Conservation (phyloP, 2,113 vertebrate genomes). For the Anser cygnoides region DNA sequence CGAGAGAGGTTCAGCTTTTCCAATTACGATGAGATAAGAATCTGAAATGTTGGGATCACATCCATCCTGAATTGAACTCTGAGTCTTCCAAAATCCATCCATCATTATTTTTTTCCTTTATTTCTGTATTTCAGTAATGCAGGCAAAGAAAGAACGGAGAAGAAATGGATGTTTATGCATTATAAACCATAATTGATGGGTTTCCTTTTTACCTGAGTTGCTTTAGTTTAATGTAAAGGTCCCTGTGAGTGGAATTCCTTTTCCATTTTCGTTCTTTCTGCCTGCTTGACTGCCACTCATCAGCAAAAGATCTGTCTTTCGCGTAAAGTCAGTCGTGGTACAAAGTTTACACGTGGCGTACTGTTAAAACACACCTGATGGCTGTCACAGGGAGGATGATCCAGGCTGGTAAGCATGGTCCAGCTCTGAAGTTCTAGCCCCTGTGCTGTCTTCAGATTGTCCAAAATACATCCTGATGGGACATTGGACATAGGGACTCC, state of each 20-base stretch:
- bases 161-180: background rate
- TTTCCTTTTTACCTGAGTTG: constrained; percentile 21
- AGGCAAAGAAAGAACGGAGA: background rate
- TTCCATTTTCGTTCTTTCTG: background rate
- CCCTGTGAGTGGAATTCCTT: background rate
- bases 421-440: background rate
- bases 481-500: background rate
- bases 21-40: constrained; percentile 64
- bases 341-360: background rate
- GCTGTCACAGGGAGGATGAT: background rate
- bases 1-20: constrained; percentile 60
- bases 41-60: constrained; percentile 42
- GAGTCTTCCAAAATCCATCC: constrained; percentile 50
- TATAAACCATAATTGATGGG: background rate
- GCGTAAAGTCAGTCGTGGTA: background rate
- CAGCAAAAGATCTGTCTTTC: background rate
- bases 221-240: background rate
- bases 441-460: background rate
- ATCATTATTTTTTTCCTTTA: constrained; percentile 30
- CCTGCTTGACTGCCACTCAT: background rate
- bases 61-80: constrained; percentile 58
- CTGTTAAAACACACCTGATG: background rate
- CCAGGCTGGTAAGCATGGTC: background rate
- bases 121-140: constrained; percentile 4
- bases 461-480: background rate